phyloP scores from a whole-genome alignment of 2,797 vertebrate genomes.

The Neosilurus hyrtlii region DNA sequence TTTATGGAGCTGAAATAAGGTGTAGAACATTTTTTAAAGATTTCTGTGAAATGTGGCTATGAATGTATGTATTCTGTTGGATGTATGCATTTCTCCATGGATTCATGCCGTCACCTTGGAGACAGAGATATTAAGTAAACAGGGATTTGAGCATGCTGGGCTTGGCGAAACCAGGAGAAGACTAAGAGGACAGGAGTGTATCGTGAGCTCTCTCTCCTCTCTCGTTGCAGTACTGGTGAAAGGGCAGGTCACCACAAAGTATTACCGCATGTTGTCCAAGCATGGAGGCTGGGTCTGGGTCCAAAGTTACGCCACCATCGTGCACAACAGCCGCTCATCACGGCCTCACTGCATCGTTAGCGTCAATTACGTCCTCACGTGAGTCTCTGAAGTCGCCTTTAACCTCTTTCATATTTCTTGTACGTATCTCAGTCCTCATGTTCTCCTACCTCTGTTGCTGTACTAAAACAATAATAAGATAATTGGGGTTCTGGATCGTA shows the following conservation, averaged over 20 bases:
- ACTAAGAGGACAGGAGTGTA: not conserved
- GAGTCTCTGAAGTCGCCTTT: constrained; percentile 65
- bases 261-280: constrained; percentile 92
- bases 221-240: constrained; percentile 84
- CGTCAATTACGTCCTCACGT: constrained; percentile 97
- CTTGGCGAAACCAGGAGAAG: constrained; percentile 7
- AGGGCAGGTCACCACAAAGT: constrained; percentile 95
- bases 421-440: no score
- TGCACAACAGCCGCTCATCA: constrained; percentile 94
- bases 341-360: constrained; percentile 95
- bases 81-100: constrained; percentile 4
- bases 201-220: not conserved
- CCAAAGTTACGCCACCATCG: constrained; percentile 93
- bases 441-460: no score
- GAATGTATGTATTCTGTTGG: constrained; percentile 41
- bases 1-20: constrained; percentile 12
- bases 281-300: constrained; percentile 97
- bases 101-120: constrained; percentile 39
- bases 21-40: not conserved
- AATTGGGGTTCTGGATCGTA: not conserved
- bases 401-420: not conserved
- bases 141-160: constrained; percentile 11
- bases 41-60: constrained; percentile 28
- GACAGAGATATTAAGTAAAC: constrained; percentile 32
- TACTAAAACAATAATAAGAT: no score